These are phyloP conservation scores for Ranitomeya imitator DNA, from an alignment of 2,113 vertebrate genomes.

Conservation along the genomic window DNA sequence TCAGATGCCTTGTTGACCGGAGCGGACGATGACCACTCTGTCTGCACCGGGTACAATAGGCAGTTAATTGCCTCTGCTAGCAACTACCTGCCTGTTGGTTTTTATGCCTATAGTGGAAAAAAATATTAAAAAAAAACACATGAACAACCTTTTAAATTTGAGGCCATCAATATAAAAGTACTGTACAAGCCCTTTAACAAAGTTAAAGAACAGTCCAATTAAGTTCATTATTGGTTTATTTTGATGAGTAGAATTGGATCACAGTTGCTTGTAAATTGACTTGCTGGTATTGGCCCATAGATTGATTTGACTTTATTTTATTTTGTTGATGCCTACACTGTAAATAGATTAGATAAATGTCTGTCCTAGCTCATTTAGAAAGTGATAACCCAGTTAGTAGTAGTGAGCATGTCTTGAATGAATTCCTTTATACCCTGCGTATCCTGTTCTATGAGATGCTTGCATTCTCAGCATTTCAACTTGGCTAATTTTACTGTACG, in stretches of 20 bases:
- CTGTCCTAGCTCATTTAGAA: neutral
- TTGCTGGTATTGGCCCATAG: neutral
- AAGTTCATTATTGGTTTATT: neutral
- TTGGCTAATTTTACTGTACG: neutral
- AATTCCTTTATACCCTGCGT: neutral
- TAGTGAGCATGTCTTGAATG: conserved; percentile 10
- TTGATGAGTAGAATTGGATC: neutral
- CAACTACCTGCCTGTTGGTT: too few species aligned
- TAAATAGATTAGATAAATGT: neutral
- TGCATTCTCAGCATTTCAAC: neutral
- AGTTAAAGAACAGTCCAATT: too few species aligned
- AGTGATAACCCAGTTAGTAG: neutral
- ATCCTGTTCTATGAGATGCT: neutral
- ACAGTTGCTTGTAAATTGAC: neutral
- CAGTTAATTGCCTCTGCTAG: too few species aligned
- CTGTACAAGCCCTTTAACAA: too few species aligned
- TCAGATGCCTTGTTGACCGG: too few species aligned
- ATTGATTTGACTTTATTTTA: neutral
- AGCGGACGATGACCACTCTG: too few species aligned
- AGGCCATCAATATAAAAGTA: too few species aligned
- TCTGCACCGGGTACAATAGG: too few species aligned
- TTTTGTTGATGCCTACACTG: neutral
- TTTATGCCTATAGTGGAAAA: too few species aligned
- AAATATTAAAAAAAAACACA: too few species aligned
- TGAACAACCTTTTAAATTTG: too few species aligned